phyloP scores from a whole-genome alignment of 2,888 invertebrate genomes.

The Synanthedon vespiformis region DNA sequence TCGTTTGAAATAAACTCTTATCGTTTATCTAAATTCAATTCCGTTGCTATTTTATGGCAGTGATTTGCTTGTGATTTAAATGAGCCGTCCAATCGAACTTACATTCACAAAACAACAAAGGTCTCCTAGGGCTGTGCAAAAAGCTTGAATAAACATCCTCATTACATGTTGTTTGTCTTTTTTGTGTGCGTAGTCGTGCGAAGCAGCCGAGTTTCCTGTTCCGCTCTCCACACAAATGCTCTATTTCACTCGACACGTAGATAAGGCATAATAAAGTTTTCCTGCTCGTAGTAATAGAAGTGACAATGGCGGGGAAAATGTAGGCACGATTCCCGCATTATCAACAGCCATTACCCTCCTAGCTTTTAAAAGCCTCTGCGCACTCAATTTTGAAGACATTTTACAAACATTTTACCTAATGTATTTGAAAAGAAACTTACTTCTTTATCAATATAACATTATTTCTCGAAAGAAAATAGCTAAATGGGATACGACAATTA shows the following conservation, averaged over 20 bases:
- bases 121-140: conserved; percentile 40
- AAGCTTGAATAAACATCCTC: conserved; percentile 39
- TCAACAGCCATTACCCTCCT: neutral
- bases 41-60: neutral
- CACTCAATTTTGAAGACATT: neutral
- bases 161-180: conserved; percentile 48
- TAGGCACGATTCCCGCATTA: neutral
- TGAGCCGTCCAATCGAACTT: conserved; percentile 10
- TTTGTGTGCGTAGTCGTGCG: conserved; percentile 34
- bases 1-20: neutral
- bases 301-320: neutral
- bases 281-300: conserved; percentile 9
- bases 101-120: conserved; percentile 25
- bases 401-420: too few species aligned
- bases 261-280: conserved; percentile 22
- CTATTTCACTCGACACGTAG: conserved; percentile 19
- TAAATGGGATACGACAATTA: too few species aligned
- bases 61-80: neutral
- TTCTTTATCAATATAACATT: too few species aligned
- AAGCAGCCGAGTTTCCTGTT: conserved; percentile 44
- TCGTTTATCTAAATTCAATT: neutral
- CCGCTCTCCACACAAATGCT: conserved; percentile 25
- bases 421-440: too few species aligned
- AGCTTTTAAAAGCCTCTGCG: neutral
- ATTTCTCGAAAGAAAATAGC: too few species aligned